Base-by-base conservation (phyloP, 2,888 invertebrate species). In the Scaptodrosophila latifasciaeformis region DNA sequence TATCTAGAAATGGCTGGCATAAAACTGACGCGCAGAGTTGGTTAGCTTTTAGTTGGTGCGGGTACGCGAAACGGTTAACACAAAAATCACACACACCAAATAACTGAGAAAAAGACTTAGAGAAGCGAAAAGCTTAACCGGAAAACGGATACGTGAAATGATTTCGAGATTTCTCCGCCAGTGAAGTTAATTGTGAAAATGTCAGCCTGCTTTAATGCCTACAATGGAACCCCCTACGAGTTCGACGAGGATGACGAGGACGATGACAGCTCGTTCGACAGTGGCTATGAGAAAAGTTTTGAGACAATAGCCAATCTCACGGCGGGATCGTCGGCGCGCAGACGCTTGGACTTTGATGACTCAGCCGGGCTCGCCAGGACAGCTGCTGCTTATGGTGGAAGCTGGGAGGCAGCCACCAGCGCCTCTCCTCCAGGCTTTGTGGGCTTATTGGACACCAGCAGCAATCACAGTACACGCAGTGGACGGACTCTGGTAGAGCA, bases 251-350 rank as follows among this genome's bases (percentile, higher is more conserved):
- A 86, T 49, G 85, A 84, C 29, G 86, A 88, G 68, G 88, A 89
- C 46, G 86, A 88, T 67, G 88, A 88, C 47, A 88, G 89, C 82
- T 93, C 93, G 62, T 92, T 91, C 52, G 94, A 94, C 81, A 94
- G 93, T 0, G 94, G 94, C 43, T 91, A 93, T 80, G 93, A 93
- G 70, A 90, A 91, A 67, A 91, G 90, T 65, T 91, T 90, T 82
- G 91, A 91, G 82, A 90, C 85, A 31, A 34, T 34, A 13, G 67
- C 70, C 10, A 66, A 78, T 46, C 70, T 65, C 15, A 83, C n/a
- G n/a, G n/a, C n/a, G n/a, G n/a, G n/a, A n/a, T n/a, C n/a, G n/a
- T 2, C 34, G 15, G 74, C 53, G 62, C 83, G 63, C 3, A 84
- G 75, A 19, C 71, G 81, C 3, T 56, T 86, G 84, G 87, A 57